Conservation (phyloP, 2,113 vertebrate species). For the Tachysurus fulvidraco region DNA sequence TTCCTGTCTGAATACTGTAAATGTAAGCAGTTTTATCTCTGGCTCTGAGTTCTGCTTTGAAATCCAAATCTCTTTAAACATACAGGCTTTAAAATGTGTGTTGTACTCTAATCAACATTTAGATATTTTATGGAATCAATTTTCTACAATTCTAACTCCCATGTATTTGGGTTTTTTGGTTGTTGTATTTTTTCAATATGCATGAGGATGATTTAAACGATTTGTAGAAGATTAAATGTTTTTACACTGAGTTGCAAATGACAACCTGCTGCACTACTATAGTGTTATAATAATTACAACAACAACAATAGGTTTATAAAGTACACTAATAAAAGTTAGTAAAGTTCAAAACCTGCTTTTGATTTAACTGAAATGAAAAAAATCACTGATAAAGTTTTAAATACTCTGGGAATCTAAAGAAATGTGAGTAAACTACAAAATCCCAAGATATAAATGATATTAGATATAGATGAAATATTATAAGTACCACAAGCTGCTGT, state of each 20-base stretch:
- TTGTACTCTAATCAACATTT: not conserved
- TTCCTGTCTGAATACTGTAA: conserved; percentile 6
- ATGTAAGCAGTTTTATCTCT: not conserved
- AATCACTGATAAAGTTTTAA: not conserved
- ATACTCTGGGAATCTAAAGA: not conserved
- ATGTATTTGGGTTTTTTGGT: too few species aligned
- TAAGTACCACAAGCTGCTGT: not conserved
- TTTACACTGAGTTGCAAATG: not conserved
- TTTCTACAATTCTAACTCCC: too few species aligned
- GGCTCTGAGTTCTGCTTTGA: not conserved
- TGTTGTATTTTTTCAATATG: not conserved
- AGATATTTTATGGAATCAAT: not conserved
- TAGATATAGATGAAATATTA: not conserved
- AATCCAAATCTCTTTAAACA: not conserved
- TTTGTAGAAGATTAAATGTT: not conserved
- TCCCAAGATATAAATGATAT: not conserved
- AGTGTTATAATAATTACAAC: too few species aligned
- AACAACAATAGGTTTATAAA: too few species aligned
- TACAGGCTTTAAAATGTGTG: not conserved
- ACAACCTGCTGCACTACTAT: not conserved
- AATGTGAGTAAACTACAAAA: not conserved
- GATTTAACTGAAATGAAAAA: not conserved
- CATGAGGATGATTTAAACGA: not conserved
- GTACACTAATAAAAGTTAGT: not conserved
- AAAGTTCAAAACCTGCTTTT: not conserved